Conservation (phyloP, 2,113 vertebrate genomes). For the Forbesichthys papilliferus region DNA sequence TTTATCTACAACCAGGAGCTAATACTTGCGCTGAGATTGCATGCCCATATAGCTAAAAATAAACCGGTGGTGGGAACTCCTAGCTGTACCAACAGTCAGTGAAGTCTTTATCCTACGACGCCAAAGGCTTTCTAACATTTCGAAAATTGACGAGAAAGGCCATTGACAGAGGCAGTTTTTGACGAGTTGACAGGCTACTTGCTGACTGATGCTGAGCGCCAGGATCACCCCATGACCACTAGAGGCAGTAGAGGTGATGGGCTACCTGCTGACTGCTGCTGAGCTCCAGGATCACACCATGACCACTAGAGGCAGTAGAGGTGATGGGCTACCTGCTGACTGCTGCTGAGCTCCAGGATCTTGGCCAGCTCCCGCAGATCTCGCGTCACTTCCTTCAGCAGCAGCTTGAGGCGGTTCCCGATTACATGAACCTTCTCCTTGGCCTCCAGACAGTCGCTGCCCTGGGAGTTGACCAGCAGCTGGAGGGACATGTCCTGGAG, state of each 20-base stretch:
- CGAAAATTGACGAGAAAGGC: no score
- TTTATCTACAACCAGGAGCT: no score
- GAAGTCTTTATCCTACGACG: no score
- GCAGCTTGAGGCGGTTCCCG: constrained; percentile 92
- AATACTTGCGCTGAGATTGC: no score
- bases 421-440: constrained; percentile 98
- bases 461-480: constrained; percentile 91
- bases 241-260: neutral
- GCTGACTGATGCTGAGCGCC: constrained; percentile 89
- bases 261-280: constrained; percentile 90
- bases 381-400: constrained; percentile 90
- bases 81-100: no score
- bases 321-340: constrained; percentile 63
- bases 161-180: no score
- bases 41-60: no score
- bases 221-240: constrained; percentile 55
- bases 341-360: constrained; percentile 87
- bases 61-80: no score
- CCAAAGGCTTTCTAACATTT: no score
- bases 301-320: neutral
- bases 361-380: constrained; percentile 90
- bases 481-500: constrained; percentile 96
- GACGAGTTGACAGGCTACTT: no score
- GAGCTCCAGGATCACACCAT: constrained; percentile 78
- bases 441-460: constrained; percentile 93